phyloP scores from a whole-genome alignment of 2,797 vertebrate species.

The Vespertilio murinus region DNA sequence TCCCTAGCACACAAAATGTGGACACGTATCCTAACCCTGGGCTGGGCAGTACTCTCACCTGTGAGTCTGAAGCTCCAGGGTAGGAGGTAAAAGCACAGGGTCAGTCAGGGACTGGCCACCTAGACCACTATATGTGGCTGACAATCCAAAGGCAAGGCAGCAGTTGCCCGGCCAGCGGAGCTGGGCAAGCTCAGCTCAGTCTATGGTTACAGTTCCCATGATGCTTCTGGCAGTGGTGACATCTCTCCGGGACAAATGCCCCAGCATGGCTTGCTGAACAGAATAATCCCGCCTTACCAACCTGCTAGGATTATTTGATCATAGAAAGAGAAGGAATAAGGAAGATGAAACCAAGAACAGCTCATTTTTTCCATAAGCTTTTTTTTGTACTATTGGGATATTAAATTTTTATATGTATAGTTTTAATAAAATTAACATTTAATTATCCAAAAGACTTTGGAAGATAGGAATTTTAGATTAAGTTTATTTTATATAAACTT shows the following conservation, averaged over 20 bases:
- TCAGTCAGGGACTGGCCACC: background rate
- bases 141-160: background rate
- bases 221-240: background rate
- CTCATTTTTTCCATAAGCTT: background rate
- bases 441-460: background rate
- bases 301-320: background rate
- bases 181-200: background rate
- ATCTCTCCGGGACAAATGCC: background rate
- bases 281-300: background rate
- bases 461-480: background rate
- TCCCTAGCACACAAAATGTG: background rate
- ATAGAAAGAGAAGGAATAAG: background rate
- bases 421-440: background rate
- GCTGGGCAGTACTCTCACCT: background rate
- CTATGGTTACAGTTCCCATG: rapidly evolving
- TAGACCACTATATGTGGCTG: background rate
- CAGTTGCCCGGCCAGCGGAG: background rate
- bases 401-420: background rate
- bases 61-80: background rate
- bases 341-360: background rate
- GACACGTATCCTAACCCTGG: background rate
- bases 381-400: background rate
- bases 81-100: background rate
- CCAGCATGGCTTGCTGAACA: background rate
- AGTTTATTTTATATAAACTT: background rate